Conservation (phyloP, 2,797 vertebrate genomes). For the Thamnophis elegans region DNA sequence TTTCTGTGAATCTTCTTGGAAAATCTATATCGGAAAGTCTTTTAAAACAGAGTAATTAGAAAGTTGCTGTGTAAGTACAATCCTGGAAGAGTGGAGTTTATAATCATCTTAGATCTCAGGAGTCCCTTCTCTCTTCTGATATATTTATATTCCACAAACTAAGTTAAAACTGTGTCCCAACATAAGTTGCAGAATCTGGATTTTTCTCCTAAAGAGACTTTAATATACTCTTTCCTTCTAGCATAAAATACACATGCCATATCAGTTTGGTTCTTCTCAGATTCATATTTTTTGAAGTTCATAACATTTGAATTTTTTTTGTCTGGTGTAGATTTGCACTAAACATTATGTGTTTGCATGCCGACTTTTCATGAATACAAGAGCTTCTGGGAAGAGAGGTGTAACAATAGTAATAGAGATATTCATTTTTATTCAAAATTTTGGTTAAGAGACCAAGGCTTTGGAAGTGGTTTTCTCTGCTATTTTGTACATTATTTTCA, state of each 20-base stretch:
- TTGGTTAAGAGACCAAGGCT: neutral
- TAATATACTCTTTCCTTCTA: neutral
- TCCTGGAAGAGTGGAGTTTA: neutral
- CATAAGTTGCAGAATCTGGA: neutral
- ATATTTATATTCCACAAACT: neutral
- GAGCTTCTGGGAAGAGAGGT: neutral
- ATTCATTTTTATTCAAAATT: neutral
- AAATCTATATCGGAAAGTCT: neutral
- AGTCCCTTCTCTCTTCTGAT: neutral
- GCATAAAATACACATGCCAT: neutral
- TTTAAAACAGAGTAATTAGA: neutral
- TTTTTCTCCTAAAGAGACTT: neutral
- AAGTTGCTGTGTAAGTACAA: neutral
- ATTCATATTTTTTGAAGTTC: neutral
- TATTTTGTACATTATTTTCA: neutral
- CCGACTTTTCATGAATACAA: neutral
- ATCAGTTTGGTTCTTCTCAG: neutral
- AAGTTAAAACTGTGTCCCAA: neutral
- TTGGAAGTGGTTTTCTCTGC: neutral
- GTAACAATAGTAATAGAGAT: neutral
- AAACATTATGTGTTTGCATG: neutral
- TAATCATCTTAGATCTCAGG: too few species aligned
- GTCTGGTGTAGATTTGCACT: neutral
- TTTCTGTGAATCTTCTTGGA: neutral
- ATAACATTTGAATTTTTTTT: neutral